Evolutionary conservation across 2,888 invertebrate genomes (phyloP), one percentile per base, ranked within the genome.

Genomic region (Drosophila suboccidentalis): DNA sequence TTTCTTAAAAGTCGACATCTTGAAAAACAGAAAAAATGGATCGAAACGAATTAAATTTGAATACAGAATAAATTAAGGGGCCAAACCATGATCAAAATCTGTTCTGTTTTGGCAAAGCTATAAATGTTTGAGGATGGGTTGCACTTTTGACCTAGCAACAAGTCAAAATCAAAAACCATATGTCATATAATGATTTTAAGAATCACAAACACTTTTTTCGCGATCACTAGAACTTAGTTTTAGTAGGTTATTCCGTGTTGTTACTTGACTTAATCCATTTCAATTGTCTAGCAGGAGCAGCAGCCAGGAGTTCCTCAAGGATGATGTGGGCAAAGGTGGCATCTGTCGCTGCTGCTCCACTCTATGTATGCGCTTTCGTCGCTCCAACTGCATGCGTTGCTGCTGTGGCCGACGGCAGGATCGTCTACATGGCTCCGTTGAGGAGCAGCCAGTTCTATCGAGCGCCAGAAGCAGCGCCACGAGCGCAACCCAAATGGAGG

Each of bases 341-440:
- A 90, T 89, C 64, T 92, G 92, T 53, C 90, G 90, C 38, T 90
- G 90, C 64, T 91, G 92, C 69, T 80, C 91, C 29, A 89, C 81
- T 70, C 81, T 93, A 2, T 93, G 92, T 67, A 90, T 93, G 87
- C 93, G 92, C 51, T 92, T 92, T 70, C 90, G 92, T 10, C 90
- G 92, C 4, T 90, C 91, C n/a, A 90, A 89, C 29, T 91, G 91
- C 69, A 91, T 90, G 22, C 91, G 90, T 38, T 92, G 92, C 67
- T 92, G 92, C 67, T 92, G 92, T 51, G 58, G 68, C 32, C 84
- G 86, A 11, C 89, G 86, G 4, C 50, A 70, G 57, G 82, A 82
- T 17, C 71, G 79, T 66, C 39, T 78, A 71, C 80, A 87, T 54
- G 75, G 65, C 26, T 75, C 81, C 57, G 75, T 74, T 66, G 91